Percentiles rank a stretch among this genome's conserved stretches.
phyloP scores from a whole-genome alignment of 1,140 invertebrate species.

The Battus philenor region DNA sequence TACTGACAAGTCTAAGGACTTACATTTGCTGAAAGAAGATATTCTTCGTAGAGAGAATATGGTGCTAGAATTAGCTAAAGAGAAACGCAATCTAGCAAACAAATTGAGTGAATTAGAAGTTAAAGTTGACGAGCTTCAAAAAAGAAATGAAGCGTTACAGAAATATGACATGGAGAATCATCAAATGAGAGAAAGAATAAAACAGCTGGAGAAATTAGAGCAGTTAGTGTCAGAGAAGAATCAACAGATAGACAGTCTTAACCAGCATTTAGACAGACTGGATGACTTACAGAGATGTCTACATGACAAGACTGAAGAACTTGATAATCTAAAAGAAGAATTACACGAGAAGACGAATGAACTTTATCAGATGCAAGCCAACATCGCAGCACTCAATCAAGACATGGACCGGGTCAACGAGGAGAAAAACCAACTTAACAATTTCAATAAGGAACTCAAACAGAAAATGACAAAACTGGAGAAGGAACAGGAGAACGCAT shows the following conservation, averaged over 20 bases:
- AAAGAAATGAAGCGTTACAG: constrained; percentile 41
- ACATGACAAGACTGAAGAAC: constrained; percentile 65
- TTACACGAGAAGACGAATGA: constrained; percentile 62
- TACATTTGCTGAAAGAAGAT: constrained; percentile 77
- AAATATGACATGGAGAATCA: constrained; percentile 57
- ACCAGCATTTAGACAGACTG: constrained; percentile 68
- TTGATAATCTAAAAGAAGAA: constrained; percentile 56
- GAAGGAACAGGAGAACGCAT: constrained; percentile 72
- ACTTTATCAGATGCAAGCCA: constrained; percentile 55
- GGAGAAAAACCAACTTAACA: constrained; percentile 53
- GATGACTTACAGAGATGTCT: constrained; percentile 67
- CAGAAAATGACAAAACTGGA: constrained; percentile 60
- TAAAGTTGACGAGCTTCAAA: constrained; percentile 58
- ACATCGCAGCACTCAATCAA: constrained; percentile 54
- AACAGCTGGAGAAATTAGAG: constrained; percentile 59
- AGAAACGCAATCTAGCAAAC: constrained; percentile 74
- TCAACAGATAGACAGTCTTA: constrained; percentile 72
- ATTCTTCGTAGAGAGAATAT: constrained; percentile 78
- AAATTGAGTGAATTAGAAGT: constrained; percentile 63
- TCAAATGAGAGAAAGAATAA: constrained; percentile 56
- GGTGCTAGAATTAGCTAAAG: constrained; percentile 77
- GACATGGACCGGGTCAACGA: constrained; percentile 63
- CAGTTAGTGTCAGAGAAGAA: constrained; percentile 71
- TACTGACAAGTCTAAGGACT: constrained; percentile 76
- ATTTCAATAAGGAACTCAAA: constrained; percentile 59